These are phyloP conservation scores for Telenomus remus DNA, from an alignment of 1,140 invertebrate genomes.

Conservation along the genomic window DNA sequence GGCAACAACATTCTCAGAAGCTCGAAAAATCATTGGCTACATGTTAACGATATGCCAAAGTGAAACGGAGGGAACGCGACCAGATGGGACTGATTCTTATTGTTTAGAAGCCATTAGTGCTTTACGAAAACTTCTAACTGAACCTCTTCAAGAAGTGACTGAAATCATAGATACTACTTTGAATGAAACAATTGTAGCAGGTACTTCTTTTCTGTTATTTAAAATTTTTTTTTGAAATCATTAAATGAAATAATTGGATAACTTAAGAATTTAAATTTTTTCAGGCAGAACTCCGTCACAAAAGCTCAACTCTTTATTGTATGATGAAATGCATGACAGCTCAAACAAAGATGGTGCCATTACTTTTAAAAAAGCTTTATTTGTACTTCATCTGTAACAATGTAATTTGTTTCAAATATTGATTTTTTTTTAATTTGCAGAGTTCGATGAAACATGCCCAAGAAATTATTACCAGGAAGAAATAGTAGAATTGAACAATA, in stretches of 20 bases:
- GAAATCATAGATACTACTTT: not conserved
- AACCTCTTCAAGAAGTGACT: not conserved
- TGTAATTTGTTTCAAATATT: not conserved
- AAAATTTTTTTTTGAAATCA: not conserved
- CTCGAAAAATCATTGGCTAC: not conserved
- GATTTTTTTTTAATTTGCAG: not conserved
- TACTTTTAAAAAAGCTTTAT: too few species aligned
- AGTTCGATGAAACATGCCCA: not conserved
- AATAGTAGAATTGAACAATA: not conserved
- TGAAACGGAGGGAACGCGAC: not conserved
- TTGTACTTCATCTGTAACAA: too few species aligned
- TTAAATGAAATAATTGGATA: not conserved
- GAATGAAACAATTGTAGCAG: not conserved
- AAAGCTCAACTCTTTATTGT: too few species aligned
- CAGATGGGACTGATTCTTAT: not conserved
- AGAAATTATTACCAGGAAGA: conserved; percentile 3
- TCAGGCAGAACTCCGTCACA: too few species aligned
- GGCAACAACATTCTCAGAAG: not conserved
- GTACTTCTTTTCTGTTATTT: not conserved
- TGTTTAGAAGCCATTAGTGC: not conserved
- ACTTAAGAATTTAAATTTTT: too few species aligned
- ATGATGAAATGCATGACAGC: too few species aligned
- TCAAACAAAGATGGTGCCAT: too few species aligned
- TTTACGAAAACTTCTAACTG: not conserved
- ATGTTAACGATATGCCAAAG: conserved; percentile 9